Evolutionary conservation across 2,113 vertebrate genomes (phyloP).

Genomic region (human (Homo sapiens)): DNA sequence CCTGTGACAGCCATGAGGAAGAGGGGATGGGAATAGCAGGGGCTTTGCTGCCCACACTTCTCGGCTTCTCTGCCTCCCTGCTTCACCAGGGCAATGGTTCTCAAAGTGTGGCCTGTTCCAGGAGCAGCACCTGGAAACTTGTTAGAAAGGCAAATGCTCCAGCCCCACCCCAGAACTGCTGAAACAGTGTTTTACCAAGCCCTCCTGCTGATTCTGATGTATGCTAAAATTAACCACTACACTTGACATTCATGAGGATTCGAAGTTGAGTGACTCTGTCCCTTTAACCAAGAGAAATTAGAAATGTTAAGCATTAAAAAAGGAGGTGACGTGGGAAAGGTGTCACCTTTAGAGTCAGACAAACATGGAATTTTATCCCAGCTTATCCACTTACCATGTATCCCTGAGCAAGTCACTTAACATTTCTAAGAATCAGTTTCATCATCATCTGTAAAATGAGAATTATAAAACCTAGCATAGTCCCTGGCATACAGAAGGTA

Average conservation of each 20-base stretch:
- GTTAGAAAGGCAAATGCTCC: neutral
- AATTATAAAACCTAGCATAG: neutral
- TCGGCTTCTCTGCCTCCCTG: neutral
- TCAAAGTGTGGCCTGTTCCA: neutral
- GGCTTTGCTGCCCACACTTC: neutral
- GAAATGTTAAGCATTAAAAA: neutral
- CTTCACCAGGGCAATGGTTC: neutral
- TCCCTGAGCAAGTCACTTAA: neutral
- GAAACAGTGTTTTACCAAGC: neutral
- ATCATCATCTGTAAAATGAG: neutral
- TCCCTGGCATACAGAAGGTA: neutral
- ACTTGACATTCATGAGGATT: neutral
- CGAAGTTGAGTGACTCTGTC: neutral
- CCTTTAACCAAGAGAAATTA: neutral
- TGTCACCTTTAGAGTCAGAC: neutral
- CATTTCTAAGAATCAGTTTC: constrained; percentile 13
- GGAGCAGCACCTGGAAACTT: neutral
- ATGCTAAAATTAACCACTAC: neutral
- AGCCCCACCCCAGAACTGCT: neutral
- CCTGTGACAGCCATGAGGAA: neutral
- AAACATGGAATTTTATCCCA: neutral
- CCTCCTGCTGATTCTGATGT: neutral
- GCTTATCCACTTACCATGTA: neutral
- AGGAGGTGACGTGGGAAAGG: neutral
- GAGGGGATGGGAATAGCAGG: too few species aligned